Evolutionary conservation across 1,140 invertebrate species (phyloP), one percentile per base, ranked within the genome.

Genomic region (Bombyx mandarina): DNA sequence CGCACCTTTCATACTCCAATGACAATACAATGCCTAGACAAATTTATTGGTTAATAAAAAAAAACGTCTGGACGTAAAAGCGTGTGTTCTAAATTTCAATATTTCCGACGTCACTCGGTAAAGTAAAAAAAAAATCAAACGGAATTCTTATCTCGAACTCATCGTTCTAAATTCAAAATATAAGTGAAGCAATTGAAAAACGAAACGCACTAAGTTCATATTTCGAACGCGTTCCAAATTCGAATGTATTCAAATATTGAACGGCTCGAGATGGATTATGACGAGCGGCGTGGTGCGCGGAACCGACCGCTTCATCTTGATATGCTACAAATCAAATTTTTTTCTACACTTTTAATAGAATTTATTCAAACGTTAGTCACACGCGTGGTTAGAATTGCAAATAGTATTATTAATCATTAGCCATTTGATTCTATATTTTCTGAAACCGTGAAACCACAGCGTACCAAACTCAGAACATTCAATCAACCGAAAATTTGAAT

Each of bases 151-250:
- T 81, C 77, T 77, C 71, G 18, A 67, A 69, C 61, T 62, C 63
- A 68, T 68, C 78, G 76, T 82, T 85, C 83, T 70, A 83, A 77
- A 86, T 86, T 79, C 76, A 79, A 86, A 86, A 82, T 82, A 78
- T 82, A 73, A 82, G 75, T 79, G 79, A 80, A 82, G 79, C 80
- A 83, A 83, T 85, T 82, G 79, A 82, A 83, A 86, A 85, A 83
- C 79, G 80, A 86, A 82, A 75, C 82, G 78, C 61, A 75, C 67
- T 65, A 77, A 83, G 79, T 78, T 86, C 80, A 70, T 75, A 73
- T 86, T 83, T 77, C 78, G 67, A 66, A 67, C 73, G 66, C 74
- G 80, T 78, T 78, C 79, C 80, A 79, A 82, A 84, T 83, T 79
- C 77, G 74, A 77, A 73, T 74, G 77, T 81, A 84, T 83, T 84